Base-by-base conservation (phyloP, 1,140 invertebrate species). In the Listronotus bonariensis region DNA sequence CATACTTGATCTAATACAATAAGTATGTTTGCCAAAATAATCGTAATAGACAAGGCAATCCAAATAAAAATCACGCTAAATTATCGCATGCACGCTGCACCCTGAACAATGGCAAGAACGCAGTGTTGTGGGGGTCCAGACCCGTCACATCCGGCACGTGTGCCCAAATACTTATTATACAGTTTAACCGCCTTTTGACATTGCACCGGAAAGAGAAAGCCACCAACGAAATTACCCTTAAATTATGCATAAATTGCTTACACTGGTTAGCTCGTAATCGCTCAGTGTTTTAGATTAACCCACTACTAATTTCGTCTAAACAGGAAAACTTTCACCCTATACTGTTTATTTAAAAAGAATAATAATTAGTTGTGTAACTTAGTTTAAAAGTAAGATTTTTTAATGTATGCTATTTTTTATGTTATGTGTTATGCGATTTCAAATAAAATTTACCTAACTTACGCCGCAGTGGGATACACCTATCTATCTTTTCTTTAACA, bases 131-230 rank as follows among this genome's bases (percentile, higher is more conserved):
- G 61, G 42, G 63, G 55, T 53, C 63, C 55, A 41, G 41, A 36
- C 54, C n/a, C 63, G 63, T 65, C 63, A 65, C 52, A 65, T 65
- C 63, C 63, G 63, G 63, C 63, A 65, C 63, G 63, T 65, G 63
- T 59, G 18, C 52, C 11, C 46, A 45, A 59, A 49, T 57, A 65
- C 63, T 65, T 65, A 52, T 65, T 65, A 65, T 58, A 65, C 63
- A 65, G 63, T 65, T 65, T 65, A 65, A 65, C 63, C 63, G 63
- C 55, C 63, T 65, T 65, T 65, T 48, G 52, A 55, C 63, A 58
- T 65, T 52, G 55, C 54, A 58, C 63, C 63, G 63, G 63, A 65
- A 65, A 58, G 55, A 57, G 36, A 58, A 65, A 65, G 54, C 63
- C 63, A 26, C 43, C 48, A 26, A 52, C 63, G 49, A 45, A 64